Evolutionary conservation across 2,113 vertebrate species (phyloP).

Genomic region (Centropus bengalensis): DNA sequence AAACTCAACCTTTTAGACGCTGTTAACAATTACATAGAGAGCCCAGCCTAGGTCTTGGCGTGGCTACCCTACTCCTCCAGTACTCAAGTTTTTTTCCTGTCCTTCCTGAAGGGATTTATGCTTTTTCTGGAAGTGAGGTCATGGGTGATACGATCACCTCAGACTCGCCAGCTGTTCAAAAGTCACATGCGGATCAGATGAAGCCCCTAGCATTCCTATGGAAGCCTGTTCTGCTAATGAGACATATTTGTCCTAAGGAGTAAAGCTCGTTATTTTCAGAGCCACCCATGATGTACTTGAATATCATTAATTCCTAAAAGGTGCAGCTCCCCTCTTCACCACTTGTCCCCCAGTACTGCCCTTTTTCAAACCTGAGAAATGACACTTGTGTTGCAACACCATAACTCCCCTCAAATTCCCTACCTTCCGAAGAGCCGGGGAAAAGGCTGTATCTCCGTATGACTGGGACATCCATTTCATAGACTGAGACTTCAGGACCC

Average conservation of each 20-base stretch:
- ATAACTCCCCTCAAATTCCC: neutral
- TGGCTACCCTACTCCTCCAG: neutral
- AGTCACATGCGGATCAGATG: neutral
- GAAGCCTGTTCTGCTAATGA: neutral
- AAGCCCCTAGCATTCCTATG: constrained; percentile 3
- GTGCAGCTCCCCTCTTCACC: neutral
- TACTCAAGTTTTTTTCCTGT: neutral
- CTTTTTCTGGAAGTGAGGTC: neutral
- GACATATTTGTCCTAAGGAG: neutral
- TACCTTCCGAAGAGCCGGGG: neutral
- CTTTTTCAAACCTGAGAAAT: neutral
- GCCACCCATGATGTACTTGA: neutral
- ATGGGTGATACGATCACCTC: constrained; percentile 12
- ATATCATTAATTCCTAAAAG: neutral
- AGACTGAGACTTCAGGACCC: neutral
- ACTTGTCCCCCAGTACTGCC: neutral
- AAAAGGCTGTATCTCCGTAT: neutral
- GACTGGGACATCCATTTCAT: neutral
- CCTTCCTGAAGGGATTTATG: neutral
- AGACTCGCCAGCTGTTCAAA: constrained; percentile 22
- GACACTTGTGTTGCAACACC: neutral
- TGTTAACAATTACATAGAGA: neutral
- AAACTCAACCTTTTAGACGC: neutral
- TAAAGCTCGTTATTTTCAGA: constrained; percentile 27
- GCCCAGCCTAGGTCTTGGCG: neutral